Evolutionary conservation across 2,888 invertebrate genomes (phyloP).

Genomic region (Chrysolina haemoptera): DNA sequence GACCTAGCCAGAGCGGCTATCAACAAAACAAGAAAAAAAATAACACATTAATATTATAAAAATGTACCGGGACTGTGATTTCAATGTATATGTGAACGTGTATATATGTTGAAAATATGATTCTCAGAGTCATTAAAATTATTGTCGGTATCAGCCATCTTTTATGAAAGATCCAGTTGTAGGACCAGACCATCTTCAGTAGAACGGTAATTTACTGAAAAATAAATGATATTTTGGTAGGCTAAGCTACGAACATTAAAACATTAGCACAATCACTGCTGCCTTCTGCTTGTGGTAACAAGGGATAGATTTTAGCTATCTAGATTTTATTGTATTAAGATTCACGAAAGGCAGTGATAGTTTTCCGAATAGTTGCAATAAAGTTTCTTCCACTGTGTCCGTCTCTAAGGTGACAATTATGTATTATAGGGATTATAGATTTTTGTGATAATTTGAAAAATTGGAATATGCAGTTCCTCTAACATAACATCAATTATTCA

Average conservation of each 20-base stretch:
- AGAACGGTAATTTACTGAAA: neutral
- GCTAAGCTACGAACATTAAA: neutral
- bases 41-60: too few relatives aligned
- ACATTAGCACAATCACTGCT: constrained; percentile 58
- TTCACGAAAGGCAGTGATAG: constrained; percentile 17
- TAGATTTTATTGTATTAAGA: neutral
- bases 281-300: constrained; percentile 50
- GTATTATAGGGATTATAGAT: neutral
- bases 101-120: too few relatives aligned
- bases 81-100: too few relatives aligned
- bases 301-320: neutral
- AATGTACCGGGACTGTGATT: too few relatives aligned
- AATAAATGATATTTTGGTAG: neutral
- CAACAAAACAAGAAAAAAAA: too few relatives aligned
- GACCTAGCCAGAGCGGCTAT: too few relatives aligned
- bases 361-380: constrained; percentile 17
- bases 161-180: neutral
- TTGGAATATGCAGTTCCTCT: neutral
- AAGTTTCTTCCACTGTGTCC: constrained; percentile 4
- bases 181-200: neutral
- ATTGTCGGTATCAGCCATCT: neutral
- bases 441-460: constrained; percentile 5
- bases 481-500: neutral
- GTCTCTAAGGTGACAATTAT: neutral
- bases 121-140: too few relatives aligned